Conservation (phyloP, 2,888 invertebrate species). For the Hirudinaria manillensis region DNA sequence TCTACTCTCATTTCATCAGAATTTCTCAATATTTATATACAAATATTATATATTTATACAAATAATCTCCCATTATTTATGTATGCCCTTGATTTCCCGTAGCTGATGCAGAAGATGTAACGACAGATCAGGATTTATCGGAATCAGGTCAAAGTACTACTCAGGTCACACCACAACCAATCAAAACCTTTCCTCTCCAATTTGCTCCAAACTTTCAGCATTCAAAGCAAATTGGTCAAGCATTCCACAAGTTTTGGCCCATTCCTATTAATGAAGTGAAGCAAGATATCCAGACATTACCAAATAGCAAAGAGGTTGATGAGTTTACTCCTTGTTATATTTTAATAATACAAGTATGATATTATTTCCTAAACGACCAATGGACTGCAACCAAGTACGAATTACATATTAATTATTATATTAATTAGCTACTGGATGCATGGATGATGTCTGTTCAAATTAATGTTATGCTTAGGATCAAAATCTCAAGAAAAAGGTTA, state of each 20-base stretch:
- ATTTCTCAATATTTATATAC: too few species aligned
- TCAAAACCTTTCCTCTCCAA: neutral
- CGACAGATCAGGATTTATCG: constrained; percentile 3
- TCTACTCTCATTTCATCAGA: too few species aligned
- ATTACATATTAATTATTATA: too few species aligned
- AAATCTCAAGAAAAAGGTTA: constrained; percentile 3
- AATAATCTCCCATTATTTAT: too few species aligned
- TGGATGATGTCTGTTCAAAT: neutral
- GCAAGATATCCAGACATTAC: neutral
- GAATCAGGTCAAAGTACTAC: neutral
- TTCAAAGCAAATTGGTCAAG: neutral
- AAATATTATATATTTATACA: too few species aligned
- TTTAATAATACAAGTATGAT: neutral
- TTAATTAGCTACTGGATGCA: too few species aligned
- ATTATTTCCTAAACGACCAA: neutral
- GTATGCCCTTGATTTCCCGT: neutral
- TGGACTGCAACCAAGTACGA: too few species aligned
- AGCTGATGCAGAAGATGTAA: neutral
- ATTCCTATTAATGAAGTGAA: neutral
- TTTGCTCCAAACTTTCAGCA: neutral
- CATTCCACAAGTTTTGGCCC: constrained; percentile 10
- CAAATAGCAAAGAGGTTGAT: neutral
- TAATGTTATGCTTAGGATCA: neutral
- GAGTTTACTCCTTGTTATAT: neutral
- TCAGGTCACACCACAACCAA: too few species aligned